Conservation (phyloP, 2,797 vertebrate genomes). For the Acrossocheilus wenchowensis region DNA sequence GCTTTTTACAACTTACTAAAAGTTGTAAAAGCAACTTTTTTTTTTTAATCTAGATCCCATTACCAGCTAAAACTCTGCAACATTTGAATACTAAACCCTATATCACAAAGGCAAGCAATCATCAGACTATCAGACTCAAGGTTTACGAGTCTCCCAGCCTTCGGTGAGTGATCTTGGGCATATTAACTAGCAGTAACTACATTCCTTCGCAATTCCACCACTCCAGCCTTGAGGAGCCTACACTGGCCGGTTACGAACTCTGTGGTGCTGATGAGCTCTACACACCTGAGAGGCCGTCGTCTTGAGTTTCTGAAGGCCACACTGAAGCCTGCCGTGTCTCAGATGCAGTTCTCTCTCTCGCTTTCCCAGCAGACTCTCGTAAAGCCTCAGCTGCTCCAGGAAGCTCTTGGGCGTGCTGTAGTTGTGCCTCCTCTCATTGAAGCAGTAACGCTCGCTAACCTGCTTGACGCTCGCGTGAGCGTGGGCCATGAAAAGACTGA, state of each 20-base stretch:
- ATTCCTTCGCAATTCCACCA: slow-evolving; percentile 29
- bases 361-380: slow-evolving; percentile 80
- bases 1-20: slow-evolving; percentile 12
- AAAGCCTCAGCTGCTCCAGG: slow-evolving; percentile 85
- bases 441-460: slow-evolving; percentile 80
- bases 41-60: slow-evolving; percentile 39
- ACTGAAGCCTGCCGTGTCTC: slow-evolving; percentile 78
- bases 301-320: slow-evolving; percentile 83
- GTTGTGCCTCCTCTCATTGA: slow-evolving; percentile 82
- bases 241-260: not conserved
- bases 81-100: slow-evolving; percentile 43
- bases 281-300: slow-evolving; percentile 83
- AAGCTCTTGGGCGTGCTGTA: slow-evolving; percentile 87
- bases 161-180: slow-evolving; percentile 4
- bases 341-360: slow-evolving; percentile 75
- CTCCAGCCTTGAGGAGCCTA: slow-evolving; percentile 26
- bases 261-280: slow-evolving; percentile 23
- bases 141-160: slow-evolving; percentile 41
- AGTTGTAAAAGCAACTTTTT: slow-evolving; percentile 33
- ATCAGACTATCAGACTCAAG: slow-evolving; percentile 38
- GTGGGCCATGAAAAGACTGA: slow-evolving; percentile 88
- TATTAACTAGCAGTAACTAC: slow-evolving; percentile 42
- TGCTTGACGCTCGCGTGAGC: slow-evolving; percentile 83
- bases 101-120: slow-evolving; percentile 47
- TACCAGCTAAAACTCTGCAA: slow-evolving; percentile 63